A percentile compares a stretch with the other conserved stretches of the same genome.
phyloP scores from a whole-genome alignment of 2,888 invertebrate genomes.

The Metopia argyrocephala region DNA sequence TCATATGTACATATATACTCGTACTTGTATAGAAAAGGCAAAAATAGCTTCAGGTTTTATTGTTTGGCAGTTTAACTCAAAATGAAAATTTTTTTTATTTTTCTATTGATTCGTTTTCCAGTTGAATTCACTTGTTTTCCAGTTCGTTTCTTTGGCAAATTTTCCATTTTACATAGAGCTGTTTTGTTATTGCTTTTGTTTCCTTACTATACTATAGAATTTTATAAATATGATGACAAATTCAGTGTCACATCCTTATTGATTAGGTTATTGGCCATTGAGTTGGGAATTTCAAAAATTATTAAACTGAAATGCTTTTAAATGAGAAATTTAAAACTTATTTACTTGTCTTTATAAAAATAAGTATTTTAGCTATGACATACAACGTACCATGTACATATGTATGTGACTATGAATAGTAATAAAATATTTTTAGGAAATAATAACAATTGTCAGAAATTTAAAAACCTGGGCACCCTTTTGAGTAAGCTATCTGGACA shows the following conservation, averaged over 20 bases:
- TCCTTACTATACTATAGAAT: background rate
- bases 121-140: constrained; percentile 45
- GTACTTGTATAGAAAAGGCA: background rate
- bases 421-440: no score
- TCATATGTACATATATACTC: background rate
- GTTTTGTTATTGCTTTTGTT: background rate
- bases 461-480: no score
- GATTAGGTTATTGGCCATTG: constrained; percentile 27
- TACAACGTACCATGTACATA: no score
- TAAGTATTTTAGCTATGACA: no score
- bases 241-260: constrained; percentile 13
- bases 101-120: constrained; percentile 26
- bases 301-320: constrained; percentile 8
- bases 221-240: constrained; percentile 26
- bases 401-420: no score
- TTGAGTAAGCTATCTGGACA: no score
- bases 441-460: no score
- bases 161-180: constrained; percentile 5
- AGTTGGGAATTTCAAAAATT: background rate
- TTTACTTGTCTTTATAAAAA: no score
- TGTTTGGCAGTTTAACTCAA: background rate
- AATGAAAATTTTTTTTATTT: background rate
- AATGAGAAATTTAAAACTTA: no score
- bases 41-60: constrained; percentile 23
- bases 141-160: constrained; percentile 50